Conservation (phyloP, 1,140 invertebrate species). For the Sogatella furcifera region DNA sequence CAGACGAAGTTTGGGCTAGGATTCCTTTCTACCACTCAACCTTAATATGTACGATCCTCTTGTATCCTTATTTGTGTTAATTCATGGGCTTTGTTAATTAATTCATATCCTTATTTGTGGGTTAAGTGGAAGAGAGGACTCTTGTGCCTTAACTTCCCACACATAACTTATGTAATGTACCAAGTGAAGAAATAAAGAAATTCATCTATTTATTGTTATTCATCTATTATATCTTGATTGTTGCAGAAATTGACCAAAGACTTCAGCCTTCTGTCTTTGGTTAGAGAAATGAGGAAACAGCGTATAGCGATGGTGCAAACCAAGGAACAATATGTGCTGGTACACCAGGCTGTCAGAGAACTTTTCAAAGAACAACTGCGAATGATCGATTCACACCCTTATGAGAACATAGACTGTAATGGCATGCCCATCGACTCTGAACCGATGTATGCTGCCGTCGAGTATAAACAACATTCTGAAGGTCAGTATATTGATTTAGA, state of each 20-base stretch:
- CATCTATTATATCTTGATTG: constrained; percentile 17
- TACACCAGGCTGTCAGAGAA: constrained; percentile 52
- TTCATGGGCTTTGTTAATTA: too few relatives aligned
- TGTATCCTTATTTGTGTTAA: too few relatives aligned
- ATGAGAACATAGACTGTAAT: constrained; percentile 42
- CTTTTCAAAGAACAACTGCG: constrained; percentile 42
- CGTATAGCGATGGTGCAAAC: constrained; percentile 83
- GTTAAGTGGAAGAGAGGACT: too few relatives aligned
- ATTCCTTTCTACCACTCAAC: too few relatives aligned
- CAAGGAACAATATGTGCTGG: constrained; percentile 86
- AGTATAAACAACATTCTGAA: constrained; percentile 4
- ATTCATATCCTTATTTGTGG: too few relatives aligned
- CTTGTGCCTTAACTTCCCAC: too few relatives aligned
- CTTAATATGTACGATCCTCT: too few relatives aligned
- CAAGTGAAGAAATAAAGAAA: too few relatives aligned
- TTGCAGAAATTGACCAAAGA: constrained; percentile 41
- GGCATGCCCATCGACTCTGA: constrained; percentile 30
- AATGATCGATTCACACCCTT: constrained; percentile 45
- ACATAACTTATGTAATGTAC: too few relatives aligned
- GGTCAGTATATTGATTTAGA: not conserved
- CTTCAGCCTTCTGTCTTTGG: constrained; percentile 44
- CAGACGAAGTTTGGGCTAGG: too few relatives aligned
- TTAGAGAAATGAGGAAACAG: constrained; percentile 45
- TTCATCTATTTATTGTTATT: too few relatives aligned
- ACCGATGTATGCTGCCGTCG: constrained; percentile 10